Percentiles rank a stretch among this genome's conserved stretches.
These are phyloP conservation scores for Ephydatia muelleri DNA, from an alignment of 37 sponge, comb jelly and placozoan species.

Conservation along the genomic window DNA sequence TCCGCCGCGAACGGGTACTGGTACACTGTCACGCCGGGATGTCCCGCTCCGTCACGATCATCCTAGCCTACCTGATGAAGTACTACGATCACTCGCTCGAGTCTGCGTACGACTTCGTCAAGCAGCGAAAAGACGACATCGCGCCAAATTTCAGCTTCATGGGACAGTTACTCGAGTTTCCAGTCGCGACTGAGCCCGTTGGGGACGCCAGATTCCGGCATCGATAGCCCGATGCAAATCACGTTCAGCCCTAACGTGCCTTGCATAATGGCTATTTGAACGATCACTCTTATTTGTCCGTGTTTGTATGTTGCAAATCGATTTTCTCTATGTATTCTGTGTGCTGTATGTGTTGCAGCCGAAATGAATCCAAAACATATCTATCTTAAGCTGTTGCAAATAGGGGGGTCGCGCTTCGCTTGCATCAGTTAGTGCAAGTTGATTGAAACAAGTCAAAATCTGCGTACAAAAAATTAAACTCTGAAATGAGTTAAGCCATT, in stretches of 20 bases:
- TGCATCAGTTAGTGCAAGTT: too few relatives aligned
- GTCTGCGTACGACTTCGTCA: conserved; percentile 82
- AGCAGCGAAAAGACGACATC: conserved; percentile 67
- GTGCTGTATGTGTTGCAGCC: too few relatives aligned
- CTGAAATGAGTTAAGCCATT: too few relatives aligned
- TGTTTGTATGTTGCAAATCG: too few relatives aligned
- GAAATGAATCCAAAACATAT: too few relatives aligned
- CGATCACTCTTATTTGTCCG: too few relatives aligned
- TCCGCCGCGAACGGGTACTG: conserved; percentile 62
- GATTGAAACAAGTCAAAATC: too few relatives aligned
- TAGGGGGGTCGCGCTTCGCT: too few relatives aligned
- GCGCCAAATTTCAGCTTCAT: conserved; percentile 91
- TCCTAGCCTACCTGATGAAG: conserved; percentile 89
- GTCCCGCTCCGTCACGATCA: conserved; percentile 87
- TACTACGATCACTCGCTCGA: conserved; percentile 63
- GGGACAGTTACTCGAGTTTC: conserved; percentile 86
- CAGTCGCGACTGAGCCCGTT: conserved; percentile 12
- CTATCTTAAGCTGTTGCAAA: too few relatives aligned
- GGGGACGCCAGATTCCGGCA: conserved; percentile 69
- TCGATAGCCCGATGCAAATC: conserved; percentile 15
- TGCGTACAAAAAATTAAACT: too few relatives aligned
- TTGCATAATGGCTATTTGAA: too few relatives aligned
- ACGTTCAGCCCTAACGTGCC: conserved; percentile 21
- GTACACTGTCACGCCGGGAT: conserved; percentile 94
- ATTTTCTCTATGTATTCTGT: too few relatives aligned